phyloP scores from a whole-genome alignment of 2,113 vertebrate species.

The Pycnonotus jocosus region DNA sequence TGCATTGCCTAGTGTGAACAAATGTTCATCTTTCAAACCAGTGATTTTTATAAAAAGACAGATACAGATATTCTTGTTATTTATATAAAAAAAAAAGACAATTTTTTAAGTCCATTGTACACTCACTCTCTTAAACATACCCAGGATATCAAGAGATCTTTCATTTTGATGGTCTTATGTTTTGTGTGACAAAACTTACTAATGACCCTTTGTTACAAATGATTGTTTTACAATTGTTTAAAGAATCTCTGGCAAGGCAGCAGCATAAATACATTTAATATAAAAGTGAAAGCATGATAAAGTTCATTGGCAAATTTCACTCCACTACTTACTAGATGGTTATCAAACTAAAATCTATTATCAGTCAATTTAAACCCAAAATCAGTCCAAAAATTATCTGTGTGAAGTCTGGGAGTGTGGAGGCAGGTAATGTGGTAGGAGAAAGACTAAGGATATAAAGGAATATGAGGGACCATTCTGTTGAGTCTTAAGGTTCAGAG shows the following conservation, averaged over 20 bases:
- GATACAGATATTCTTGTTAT: neutral
- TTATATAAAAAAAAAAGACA: neutral
- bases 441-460: neutral
- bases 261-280: neutral
- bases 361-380: neutral
- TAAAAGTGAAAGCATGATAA: neutral
- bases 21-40: neutral
- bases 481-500: neutral
- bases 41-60: neutral
- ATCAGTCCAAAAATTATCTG: neutral
- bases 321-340: neutral
- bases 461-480: fast-evolving
- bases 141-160: neutral
- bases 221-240: neutral
- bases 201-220: neutral
- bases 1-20: neutral
- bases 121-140: neutral
- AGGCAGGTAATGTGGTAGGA: no score
- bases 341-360: neutral
- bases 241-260: neutral
- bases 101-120: neutral
- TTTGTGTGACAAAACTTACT: neutral
- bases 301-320: fast-evolving
- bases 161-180: neutral
- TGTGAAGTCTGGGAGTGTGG: neutral